Evolutionary conservation across 2,888 invertebrate genomes (phyloP).

Genomic region (Hirtodrosophila duncani): DNA sequence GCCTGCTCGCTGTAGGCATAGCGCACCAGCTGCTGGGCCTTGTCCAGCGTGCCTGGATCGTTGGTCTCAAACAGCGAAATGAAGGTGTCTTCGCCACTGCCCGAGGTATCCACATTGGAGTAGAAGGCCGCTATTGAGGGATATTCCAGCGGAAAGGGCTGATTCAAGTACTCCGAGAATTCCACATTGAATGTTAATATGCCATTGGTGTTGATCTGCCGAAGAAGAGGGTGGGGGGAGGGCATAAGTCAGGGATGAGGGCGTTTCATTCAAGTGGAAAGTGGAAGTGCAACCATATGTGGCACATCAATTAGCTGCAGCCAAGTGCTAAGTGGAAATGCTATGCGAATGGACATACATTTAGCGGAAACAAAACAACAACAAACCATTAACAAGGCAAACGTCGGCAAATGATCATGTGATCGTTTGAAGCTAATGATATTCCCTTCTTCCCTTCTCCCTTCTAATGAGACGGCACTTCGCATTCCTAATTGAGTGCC

Average conservation of each 20-base stretch:
- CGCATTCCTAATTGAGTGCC: conserved; percentile 50
- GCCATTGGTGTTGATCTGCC: conserved; percentile 94
- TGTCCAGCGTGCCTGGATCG: conserved; percentile 81
- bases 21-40: conserved; percentile 85
- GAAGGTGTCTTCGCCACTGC: conserved; percentile 80
- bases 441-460: neutral
- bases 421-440: conserved; percentile 15
- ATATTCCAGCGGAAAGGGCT: conserved; percentile 92
- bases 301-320: conserved; percentile 39
- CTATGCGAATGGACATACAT: conserved; percentile 30
- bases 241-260: neutral
- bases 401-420: conserved; percentile 48
- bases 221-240: neutral
- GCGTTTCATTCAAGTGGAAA: neutral
- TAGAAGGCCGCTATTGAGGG: conserved; percentile 94
- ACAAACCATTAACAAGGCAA: conserved; percentile 58
- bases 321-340: conserved; percentile 56
- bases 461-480: neutral
- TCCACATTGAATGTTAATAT: conserved; percentile 93
- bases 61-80: conserved; percentile 87
- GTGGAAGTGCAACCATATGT: conserved; percentile 49
- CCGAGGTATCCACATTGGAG: conserved; percentile 91
- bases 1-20: conserved; percentile 85
- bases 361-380: conserved; percentile 69
- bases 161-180: conserved; percentile 90